Evolutionary conservation across 2,888 invertebrate species (phyloP), one percentile per base, ranked within the genome.

Genomic region (Chouioia cunea): DNA sequence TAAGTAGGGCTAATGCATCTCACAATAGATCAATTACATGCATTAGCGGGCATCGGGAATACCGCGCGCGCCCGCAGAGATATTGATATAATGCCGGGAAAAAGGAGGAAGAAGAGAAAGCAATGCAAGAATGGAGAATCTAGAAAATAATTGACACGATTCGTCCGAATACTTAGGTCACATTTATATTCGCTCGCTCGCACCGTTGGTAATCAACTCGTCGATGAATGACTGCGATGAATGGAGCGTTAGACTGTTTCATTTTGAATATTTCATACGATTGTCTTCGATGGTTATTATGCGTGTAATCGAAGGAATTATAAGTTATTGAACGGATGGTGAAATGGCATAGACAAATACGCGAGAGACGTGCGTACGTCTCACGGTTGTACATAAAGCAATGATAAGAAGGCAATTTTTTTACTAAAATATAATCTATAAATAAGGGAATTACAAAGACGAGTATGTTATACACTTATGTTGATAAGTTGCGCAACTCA

Each of bases 21-120:
- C 79, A 84, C 82, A 83, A 83, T 84, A 80, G 83, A 83, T 84
- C 83, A 84, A 84, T 84, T 84, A 84, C 83, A 80, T 80, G 81
- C 82, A 82, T 84, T 82, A 82, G 82, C 77, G 77, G 82, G 82
- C 77, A 77, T 76, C 76, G 77, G 76, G 74, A 68, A 54, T 71
- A 53, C 53, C 64, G 54, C 52, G 43, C 43, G 58, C 50, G 52
- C 23, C 14, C 22, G 53, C 57, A 62, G 70, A 74, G 75, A 76
- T 76, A 75, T 76, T 76, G 76, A 66, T 72, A 70, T 70, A 60
- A 70, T 54, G 27, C 16, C 16, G 15, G 23, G 16, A 6, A 58
- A 15, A 27, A 47, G 46, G 44, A 50, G 48, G 48, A 36, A 2
- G 22, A 36, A 50, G 65, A 23, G 57, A 48, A 48, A 65, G 50